Evolutionary conservation across 2,113 vertebrate species (phyloP).

Genomic region (Corydoras sp.): DNA sequence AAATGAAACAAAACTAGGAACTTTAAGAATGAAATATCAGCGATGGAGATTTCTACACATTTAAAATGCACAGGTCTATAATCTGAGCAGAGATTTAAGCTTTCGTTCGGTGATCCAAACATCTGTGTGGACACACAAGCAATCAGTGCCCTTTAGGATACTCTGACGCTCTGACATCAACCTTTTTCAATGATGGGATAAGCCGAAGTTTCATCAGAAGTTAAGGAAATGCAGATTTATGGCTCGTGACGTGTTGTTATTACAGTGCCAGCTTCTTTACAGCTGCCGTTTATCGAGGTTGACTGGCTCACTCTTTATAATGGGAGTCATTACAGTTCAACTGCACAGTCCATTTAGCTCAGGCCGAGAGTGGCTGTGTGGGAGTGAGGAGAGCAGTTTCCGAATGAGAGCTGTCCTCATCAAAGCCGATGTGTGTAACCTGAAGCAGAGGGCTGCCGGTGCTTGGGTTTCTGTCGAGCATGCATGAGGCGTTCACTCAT

Average conservation of each 20-base stretch:
- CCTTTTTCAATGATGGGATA: not conserved
- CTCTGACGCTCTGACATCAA: constrained; percentile 1
- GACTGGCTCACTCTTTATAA: constrained; percentile 25
- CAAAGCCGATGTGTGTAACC: constrained; percentile 38
- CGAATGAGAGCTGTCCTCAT: constrained; percentile 30
- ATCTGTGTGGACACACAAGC: no score
- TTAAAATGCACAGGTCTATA: no score
- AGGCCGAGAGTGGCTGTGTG: not conserved
- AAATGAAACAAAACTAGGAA: no score
- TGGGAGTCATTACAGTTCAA: constrained; percentile 36
- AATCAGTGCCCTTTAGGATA: constrained; percentile 20
- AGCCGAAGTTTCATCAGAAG: not conserved
- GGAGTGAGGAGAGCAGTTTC: not conserved
- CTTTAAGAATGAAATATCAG: no score
- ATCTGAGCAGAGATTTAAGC: no score
- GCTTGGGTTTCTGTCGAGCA: constrained; percentile 35
- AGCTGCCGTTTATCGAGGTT: constrained; percentile 25
- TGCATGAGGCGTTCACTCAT: constrained; percentile 23
- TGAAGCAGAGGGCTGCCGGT: constrained; percentile 34
- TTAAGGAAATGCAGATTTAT: constrained; percentile 26
- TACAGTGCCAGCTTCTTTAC: constrained; percentile 32
- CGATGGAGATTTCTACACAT: no score
- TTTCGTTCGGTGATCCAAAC: no score
- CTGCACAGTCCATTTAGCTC: constrained; percentile 38
- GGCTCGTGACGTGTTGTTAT: constrained; percentile 14